Conservation (phyloP, 2,797 vertebrate species). For the Coccyzus lansbergi region DNA sequence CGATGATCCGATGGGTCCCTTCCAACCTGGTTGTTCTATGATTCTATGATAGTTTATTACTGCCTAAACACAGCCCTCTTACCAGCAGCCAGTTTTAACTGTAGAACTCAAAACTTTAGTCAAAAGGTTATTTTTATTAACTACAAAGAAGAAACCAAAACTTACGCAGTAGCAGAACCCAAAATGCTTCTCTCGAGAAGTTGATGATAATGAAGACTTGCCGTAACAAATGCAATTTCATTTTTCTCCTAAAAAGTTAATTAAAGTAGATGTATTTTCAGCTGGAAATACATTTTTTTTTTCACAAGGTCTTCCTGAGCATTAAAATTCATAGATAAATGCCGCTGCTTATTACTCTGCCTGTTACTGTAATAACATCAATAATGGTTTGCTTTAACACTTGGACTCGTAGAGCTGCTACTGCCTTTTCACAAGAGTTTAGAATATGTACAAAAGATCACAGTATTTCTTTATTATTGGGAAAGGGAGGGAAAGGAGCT, state of each 20-base stretch:
- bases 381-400: not conserved
- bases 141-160: slow-evolving; percentile 44
- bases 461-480: not conserved
- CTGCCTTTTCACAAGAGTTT: not conserved
- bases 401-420: not conserved
- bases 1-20: no score
- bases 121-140: slow-evolving; percentile 14
- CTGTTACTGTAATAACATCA: not conserved
- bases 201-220: slow-evolving; percentile 86
- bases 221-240: slow-evolving; percentile 87
- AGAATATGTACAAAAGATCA: not conserved
- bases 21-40: no score
- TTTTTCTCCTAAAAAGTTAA: slow-evolving; percentile 73
- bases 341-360: not conserved
- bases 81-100: not conserved
- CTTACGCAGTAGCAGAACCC: slow-evolving; percentile 84
- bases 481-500: not conserved
- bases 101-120: slow-evolving; percentile 17
- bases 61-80: not conserved
- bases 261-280: slow-evolving; percentile 58
- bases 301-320: not conserved
- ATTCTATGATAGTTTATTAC: not conserved
- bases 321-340: slow-evolving; percentile 52
- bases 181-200: slow-evolving; percentile 88
- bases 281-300: slow-evolving; percentile 15